A percentile compares a stretch with the other conserved stretches of the same genome.
Conservation (phyloP, 2,113 vertebrate genomes). For the Anoplopoma fimbria region DNA sequence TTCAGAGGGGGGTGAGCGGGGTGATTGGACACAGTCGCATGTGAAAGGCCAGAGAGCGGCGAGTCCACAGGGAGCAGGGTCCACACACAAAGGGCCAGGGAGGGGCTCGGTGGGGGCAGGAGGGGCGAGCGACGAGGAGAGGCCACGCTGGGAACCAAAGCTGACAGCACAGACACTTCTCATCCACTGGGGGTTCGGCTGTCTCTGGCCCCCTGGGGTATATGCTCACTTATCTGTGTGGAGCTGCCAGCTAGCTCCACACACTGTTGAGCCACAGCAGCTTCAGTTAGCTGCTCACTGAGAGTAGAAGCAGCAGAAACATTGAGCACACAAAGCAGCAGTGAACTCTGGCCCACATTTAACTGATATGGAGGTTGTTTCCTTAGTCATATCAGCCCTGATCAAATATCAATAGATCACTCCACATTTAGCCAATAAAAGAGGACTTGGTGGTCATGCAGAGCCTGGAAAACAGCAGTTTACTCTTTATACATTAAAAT, state of each 20-base stretch:
- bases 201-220: conserved; percentile 79
- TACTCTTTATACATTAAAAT: conserved; percentile 15
- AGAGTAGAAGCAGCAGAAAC: conserved; percentile 50
- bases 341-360: conserved; percentile 73
- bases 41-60: conserved; percentile 82
- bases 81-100: conserved; percentile 78
- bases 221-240: conserved; percentile 56
- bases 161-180: conserved; percentile 83
- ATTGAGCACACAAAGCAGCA: conserved; percentile 58
- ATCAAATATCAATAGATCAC: conserved; percentile 46
- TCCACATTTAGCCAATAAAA: conserved; percentile 23
- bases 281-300: conserved; percentile 11
- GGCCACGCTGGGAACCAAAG: conserved; percentile 83
- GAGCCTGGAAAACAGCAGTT: conserved; percentile 7
- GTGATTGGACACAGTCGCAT: conserved; percentile 86
- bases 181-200: conserved; percentile 67
- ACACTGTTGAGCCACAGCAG: conserved; percentile 41
- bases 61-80: conserved; percentile 79
- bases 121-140: conserved; percentile 44
- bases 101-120: conserved; percentile 61
- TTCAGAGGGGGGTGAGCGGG: conserved; percentile 65
- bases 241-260: conserved; percentile 67
- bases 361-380: conserved; percentile 52
- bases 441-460: neutral
- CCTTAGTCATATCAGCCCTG: conserved; percentile 29